phyloP scores from a whole-genome alignment of 1,140 invertebrate species.

The Heliconius hewitsoni region DNA sequence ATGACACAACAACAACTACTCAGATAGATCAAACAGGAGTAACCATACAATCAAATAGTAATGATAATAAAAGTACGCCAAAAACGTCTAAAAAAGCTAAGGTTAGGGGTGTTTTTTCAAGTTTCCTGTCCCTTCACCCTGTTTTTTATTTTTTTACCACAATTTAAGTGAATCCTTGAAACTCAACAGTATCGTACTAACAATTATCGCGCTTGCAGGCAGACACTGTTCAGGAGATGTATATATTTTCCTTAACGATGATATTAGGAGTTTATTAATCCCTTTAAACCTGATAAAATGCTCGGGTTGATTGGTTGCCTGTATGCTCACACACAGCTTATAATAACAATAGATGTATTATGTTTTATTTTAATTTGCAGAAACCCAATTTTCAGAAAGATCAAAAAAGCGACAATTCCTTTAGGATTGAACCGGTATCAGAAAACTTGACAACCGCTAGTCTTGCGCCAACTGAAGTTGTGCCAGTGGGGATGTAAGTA shows the following conservation, averaged over 20 bases:
- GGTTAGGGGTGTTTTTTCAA: no score
- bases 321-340: no score
- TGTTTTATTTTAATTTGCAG: not conserved
- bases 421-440: not conserved
- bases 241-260: no score
- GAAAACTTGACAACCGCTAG: not conserved
- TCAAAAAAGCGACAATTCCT: not conserved
- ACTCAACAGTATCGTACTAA: no score
- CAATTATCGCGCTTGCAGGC: no score
- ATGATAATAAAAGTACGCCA: not conserved
- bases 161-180: no score
- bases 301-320: no score
- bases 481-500: constrained; percentile 67
- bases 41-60: not conserved
- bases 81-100: not conserved
- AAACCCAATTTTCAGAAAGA: not conserved
- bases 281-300: no score
- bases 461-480: constrained; percentile 37
- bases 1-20: not conserved
- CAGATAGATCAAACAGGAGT: not conserved
- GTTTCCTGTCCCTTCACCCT: no score
- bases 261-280: no score
- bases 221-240: no score
- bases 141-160: no score
- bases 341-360: not conserved